A percentile compares a stretch with the other conserved stretches of the same genome.
phyloP scores from a whole-genome alignment of 2,888 invertebrate genomes.

The Drosophila quasianomalipes region DNA sequence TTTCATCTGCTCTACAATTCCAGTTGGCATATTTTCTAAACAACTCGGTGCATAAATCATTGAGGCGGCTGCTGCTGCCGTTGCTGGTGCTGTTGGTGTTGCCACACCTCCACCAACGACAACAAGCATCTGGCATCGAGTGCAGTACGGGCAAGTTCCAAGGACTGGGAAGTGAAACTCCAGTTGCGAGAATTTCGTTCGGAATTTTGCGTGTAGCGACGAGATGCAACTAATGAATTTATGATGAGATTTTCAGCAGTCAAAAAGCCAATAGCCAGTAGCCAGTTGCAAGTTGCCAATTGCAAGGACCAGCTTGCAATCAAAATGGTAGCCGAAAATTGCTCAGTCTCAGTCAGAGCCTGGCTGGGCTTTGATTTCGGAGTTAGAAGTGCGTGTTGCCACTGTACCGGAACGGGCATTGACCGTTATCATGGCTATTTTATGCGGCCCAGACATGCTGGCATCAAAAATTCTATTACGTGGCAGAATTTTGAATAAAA shows the following conservation, averaged over 20 bases:
- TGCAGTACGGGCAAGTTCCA: constrained; percentile 4
- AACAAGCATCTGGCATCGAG: constrained; percentile 59
- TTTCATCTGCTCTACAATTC: constrained; percentile 9
- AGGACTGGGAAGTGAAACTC: constrained; percentile 25
- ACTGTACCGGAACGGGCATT: constrained; percentile 51
- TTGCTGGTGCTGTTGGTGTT: constrained; percentile 14
- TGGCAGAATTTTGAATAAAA: constrained; percentile 81
- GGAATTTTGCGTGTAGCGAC: constrained; percentile 70
- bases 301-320: constrained; percentile 37
- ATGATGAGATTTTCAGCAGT: constrained; percentile 74
- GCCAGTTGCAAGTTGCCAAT: constrained; percentile 30
- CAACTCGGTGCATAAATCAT: constrained; percentile 78
- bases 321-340: constrained; percentile 52
- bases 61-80: constrained; percentile 53
- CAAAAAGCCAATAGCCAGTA: constrained; percentile 66
- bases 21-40: constrained; percentile 79
- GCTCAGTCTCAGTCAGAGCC: not conserved
- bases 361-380: constrained; percentile 33
- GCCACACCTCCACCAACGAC: constrained; percentile 69
- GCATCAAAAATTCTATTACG: constrained; percentile 82
- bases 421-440: constrained; percentile 80
- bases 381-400: constrained; percentile 44
- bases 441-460: constrained; percentile 76
- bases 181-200: constrained; percentile 16
- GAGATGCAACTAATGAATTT: constrained; percentile 79